These are phyloP conservation scores for Channa striata DNA, from an alignment of 2,797 vertebrate genomes.

Conservation along the genomic window DNA sequence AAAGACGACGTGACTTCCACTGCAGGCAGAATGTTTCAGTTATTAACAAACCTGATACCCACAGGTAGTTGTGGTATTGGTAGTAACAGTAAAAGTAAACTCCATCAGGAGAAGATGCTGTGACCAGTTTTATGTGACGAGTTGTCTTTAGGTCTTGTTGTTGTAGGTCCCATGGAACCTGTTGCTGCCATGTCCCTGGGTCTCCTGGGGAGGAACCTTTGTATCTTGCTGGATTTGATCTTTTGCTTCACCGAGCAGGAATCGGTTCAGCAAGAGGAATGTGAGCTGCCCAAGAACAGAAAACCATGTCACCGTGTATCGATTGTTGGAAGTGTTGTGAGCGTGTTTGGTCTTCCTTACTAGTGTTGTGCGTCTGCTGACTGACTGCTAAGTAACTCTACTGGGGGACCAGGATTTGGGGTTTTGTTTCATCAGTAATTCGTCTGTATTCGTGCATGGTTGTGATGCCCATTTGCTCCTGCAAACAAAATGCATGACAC, in stretches of 20 bases:
- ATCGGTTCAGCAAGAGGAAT: slow-evolving; percentile 11
- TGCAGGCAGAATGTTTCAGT: too few relatives aligned
- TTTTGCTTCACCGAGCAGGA: slow-evolving; percentile 17
- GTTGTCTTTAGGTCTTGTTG: slow-evolving; percentile 13
- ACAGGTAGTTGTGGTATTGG: too few relatives aligned
- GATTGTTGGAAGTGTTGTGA: slow-evolving; percentile 28
- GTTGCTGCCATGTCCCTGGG: slow-evolving; percentile 27
- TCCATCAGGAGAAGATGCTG: background rate
- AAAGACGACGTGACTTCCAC: too few relatives aligned
- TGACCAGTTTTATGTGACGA: slow-evolving; percentile 4
- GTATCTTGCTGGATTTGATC: slow-evolving; percentile 28
- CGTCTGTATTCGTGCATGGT: background rate
- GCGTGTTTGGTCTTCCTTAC: background rate
- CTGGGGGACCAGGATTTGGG: background rate
- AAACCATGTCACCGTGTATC: slow-evolving; percentile 15
- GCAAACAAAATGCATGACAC: background rate
- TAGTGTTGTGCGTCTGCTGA: background rate
- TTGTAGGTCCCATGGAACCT: background rate
- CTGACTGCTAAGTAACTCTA: background rate
- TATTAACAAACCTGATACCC: too few relatives aligned
- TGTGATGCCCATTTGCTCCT: background rate
- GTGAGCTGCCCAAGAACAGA: slow-evolving; percentile 33
- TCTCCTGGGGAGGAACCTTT: slow-evolving; percentile 45
- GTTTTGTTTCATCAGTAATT: background rate
- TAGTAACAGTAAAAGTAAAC: background rate